Base-by-base conservation (phyloP, 2,113 vertebrate genomes). In the Leptocoma aspasia region DNA sequence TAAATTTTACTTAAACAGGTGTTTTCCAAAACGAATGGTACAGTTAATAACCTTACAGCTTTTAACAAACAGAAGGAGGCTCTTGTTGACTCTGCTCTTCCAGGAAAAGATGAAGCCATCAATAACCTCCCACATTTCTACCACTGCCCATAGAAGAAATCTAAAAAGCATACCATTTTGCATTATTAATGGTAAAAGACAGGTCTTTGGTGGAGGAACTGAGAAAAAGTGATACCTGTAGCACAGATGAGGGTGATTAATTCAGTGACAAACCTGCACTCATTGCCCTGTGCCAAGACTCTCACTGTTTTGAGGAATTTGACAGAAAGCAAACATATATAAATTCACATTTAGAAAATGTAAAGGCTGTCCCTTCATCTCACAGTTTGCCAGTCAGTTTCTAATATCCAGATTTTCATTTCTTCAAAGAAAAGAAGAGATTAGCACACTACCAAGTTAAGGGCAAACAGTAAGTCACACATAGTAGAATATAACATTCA, bases 371-470 rank as follows among this genome's bases (percentile, higher is more conserved):
- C 35, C 45, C 35, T 73, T 91, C 42, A 78, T 86, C 72, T 93
- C 92, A 90, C 60, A 61, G 76, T 60, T 89, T 94, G 54, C 37
- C 49, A 88, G 65, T 47, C 61, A 7, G 19, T 17, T 94, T 89
- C 79, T 70, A 90, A 78, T 60, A 80, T 45, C 59, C 63, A 76
- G 77, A 66, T 44, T 90, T 94, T 95, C 17, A 75, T 94, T 95
- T 90, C 73, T 80, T 89, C 80, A 84, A 95, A 82, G 49, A 52
- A 95, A 85, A 89, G 24, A 73, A 91, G 75, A 91, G 10, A 63
- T 71, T 44, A 84, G 26, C 37, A 92, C 59, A 49, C 83, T 90
- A 76, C 30, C 50, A 93, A 86, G 69, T 66, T 77, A 91, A 73
- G 39, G 59, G 50, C 23, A 95, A 94, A 88, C 65, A 85, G 23